Base-by-base conservation (phyloP, 2,797 vertebrate species). In the Protonibea diacanthus region DNA sequence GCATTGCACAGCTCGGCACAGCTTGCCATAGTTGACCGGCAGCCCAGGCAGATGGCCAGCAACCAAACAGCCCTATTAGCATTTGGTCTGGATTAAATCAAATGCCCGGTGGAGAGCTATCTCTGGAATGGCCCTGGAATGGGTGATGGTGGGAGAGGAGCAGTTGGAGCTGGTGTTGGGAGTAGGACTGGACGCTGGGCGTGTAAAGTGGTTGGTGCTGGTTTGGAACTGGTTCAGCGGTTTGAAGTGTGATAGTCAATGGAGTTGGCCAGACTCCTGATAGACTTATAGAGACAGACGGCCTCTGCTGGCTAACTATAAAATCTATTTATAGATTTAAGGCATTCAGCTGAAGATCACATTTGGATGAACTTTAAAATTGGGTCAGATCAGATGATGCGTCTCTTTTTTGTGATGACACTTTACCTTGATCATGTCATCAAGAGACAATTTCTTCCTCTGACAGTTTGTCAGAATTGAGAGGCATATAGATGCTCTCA, bases 51-150 rank as follows among this genome's bases (percentile, higher is more conserved):
- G 91, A 89, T 90, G 91, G 93, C 94, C 94, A 95, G 93, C 89
- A 81, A 94, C 91, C 91, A 94, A 94, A 93, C 93, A 91, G 92
- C 86, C 94, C 89, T 90, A 94, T 95, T 95, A 95, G 94, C 95
- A 95, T 94, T 95, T 94, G 93, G 94, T 94, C 92, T 92, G 94
- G 94, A 95, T 95, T 94, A 95, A 91, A 95, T 92, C 90, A 92
- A 92, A 94, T 90, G 89, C 92, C 87, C 82, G 76, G 88, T 80
- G 90, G 89, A 91, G 84, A 84, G 83, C 80, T 74, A 77, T 90
- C 77, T 84, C 69, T 87, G 84, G 84, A 87, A 87, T 80, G 62
- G 84, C 72, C 85, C 79, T 85, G 86, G 71, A 91, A 91, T 48
- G 69, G 71, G 44, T 51, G 53, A 59, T 63, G 68, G 67, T 53